Conservation (phyloP, 2,888 invertebrate species). For the Lycophotia porphyrea region DNA sequence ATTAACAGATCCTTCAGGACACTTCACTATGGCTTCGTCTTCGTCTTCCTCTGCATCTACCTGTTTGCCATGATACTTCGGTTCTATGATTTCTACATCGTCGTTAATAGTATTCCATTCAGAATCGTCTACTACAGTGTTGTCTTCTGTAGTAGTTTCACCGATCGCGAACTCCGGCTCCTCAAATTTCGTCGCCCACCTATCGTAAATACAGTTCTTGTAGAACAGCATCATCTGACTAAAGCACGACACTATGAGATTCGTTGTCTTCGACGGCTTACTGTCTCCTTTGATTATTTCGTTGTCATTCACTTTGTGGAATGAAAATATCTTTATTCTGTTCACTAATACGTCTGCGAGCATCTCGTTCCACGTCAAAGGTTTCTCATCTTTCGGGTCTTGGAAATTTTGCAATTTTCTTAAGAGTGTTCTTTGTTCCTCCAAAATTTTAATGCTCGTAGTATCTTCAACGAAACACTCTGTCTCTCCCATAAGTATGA, state of each 20-base stretch:
- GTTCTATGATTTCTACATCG: constrained; percentile 83
- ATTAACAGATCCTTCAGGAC: constrained; percentile 74
- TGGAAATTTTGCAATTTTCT: constrained; percentile 83
- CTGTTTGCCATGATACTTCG: constrained; percentile 78
- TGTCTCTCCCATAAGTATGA: constrained; percentile 75
- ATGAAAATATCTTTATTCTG: constrained; percentile 79
- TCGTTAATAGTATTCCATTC: constrained; percentile 73
- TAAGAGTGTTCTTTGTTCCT: constrained; percentile 79
- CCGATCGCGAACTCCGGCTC: constrained; percentile 43
- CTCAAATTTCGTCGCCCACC: constrained; percentile 53
- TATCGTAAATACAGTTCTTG: constrained; percentile 80
- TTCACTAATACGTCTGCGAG: constrained; percentile 83
- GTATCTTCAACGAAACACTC: constrained; percentile 73
- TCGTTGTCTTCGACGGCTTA: constrained; percentile 44
- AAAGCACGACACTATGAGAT: constrained; percentile 71
- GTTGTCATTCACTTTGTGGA: constrained; percentile 67
- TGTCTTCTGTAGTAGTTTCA: constrained; percentile 51
- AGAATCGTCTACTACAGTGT: constrained; percentile 42
- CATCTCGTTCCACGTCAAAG: constrained; percentile 83
- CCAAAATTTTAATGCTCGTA: constrained; percentile 66
- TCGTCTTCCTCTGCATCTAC: constrained; percentile 42
- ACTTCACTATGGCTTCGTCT: constrained; percentile 60
- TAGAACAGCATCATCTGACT: constrained; percentile 77
- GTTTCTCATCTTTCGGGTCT: constrained; percentile 72
- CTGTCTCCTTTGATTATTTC: constrained; percentile 60